Evolutionary conservation across 2,113 vertebrate species (phyloP), one percentile per base, ranked within the genome.

Genomic region (Neogale vison): DNA sequence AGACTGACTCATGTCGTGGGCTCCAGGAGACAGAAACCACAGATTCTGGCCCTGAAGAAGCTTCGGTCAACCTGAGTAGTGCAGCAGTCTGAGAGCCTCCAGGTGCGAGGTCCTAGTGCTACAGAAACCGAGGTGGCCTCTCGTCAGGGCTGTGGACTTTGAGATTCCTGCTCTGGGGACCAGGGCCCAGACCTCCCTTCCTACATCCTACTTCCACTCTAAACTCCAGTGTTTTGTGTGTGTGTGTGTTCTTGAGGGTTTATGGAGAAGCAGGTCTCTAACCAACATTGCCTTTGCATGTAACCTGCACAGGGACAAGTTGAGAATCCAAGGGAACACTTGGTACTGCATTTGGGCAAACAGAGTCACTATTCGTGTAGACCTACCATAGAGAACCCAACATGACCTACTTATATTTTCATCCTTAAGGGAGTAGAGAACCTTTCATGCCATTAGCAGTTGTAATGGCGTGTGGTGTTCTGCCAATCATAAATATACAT

Each of bases 1-100:
- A 9, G 26, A 7, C 52, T 61, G 26, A 76, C 24, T 23, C 18
- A 11, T 6, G 26, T 31, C 20, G 2, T n/a, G 5, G 42, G 10
- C 18, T 57, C 14, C 55, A 31, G 55, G 39, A 82, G 26, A 24
- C 34, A 61, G 55, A 81, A 84, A 55, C 17, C 36, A 59, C 61
- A 29, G 55, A 59, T 3, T 50, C n/a, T 4, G n/a, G 31, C 65
- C n/a, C n/a, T 4, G 12, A 18, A 2, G 42, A 47, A 4, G 5
- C 20, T 20, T n/a, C 45, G 4, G 39, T 8, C 15, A 39, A 17
- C 23, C 24, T 1, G 3, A 24, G 8, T 1, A 0, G 3, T 1
- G 11, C 1, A 52, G 34, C 3, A 29, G 14, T 3, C 4, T 18
- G 61, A 63, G 26, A 88, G 2, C 3, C 8, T 36, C 12, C 57